Conservation (phyloP, 2,888 invertebrate genomes). For the Caenorhabditis plicata region DNA sequence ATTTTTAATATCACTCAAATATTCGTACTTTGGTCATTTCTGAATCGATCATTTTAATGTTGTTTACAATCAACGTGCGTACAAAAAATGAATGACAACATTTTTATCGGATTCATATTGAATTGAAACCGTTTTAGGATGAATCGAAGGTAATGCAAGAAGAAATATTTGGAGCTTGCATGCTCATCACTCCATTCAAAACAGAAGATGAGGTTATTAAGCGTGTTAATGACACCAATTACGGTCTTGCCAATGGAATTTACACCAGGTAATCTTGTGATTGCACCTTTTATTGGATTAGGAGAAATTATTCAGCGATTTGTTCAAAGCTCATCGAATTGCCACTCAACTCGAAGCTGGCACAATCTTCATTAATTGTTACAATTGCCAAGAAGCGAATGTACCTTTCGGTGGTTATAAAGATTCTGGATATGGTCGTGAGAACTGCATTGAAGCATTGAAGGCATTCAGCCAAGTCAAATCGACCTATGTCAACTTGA, state of each 20-base stretch:
- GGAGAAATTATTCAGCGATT: conserved; percentile 67
- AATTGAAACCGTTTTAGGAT: too few species aligned
- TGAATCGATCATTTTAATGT: too few species aligned
- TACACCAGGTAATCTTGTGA: conserved; percentile 69
- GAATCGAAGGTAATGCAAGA: conserved; percentile 62
- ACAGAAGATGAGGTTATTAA: conserved; percentile 69
- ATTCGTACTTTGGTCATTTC: too few species aligned
- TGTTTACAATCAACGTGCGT: too few species aligned
- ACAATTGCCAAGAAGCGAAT: conserved; percentile 66
- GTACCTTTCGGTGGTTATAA: conserved; percentile 70
- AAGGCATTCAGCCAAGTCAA: conserved; percentile 71
- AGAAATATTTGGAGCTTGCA: conserved; percentile 71
- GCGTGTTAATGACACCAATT: conserved; percentile 70
- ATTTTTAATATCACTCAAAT: too few species aligned
- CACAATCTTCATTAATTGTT: conserved; percentile 71
- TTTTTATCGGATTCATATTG: too few species aligned
- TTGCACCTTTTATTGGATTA: background rate
- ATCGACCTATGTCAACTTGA: conserved; percentile 57
- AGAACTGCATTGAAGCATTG: conserved; percentile 70
- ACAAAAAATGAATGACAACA: too few species aligned
- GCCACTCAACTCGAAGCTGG: conserved; percentile 69
- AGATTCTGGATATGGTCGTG: conserved; percentile 70
- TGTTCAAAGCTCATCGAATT: conserved; percentile 69
- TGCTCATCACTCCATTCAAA: conserved; percentile 69
- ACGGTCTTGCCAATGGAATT: conserved; percentile 71